phyloP scores from a whole-genome alignment of 2,888 invertebrate genomes.

The Parnassius mnemosyne region DNA sequence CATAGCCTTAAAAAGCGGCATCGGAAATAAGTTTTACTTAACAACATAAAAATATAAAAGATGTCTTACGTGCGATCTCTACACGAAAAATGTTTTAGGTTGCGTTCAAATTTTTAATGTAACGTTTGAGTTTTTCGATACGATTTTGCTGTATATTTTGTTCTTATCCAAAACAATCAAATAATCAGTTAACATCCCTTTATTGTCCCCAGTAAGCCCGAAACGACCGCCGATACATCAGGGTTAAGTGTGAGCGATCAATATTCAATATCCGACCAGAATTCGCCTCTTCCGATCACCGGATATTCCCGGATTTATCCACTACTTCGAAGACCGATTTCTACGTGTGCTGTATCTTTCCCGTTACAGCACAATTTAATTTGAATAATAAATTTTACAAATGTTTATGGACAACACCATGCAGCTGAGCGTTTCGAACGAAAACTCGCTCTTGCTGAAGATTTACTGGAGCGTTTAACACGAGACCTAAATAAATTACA shows the following conservation, averaged over 20 bases:
- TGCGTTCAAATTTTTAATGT: too few relatives aligned
- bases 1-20: too few relatives aligned
- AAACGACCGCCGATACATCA: conserved; percentile 70
- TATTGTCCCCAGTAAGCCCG: conserved; percentile 58
- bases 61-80: too few relatives aligned
- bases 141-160: conserved; percentile 30
- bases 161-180: conserved; percentile 53
- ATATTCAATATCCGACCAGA: conserved; percentile 78
- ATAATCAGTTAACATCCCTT: conserved; percentile 65
- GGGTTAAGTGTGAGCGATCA: conserved; percentile 77
- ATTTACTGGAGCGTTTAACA: conserved; percentile 29
- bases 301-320: conserved; percentile 50
- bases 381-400: conserved; percentile 26
- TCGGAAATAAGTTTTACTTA: too few relatives aligned
- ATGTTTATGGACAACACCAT: conserved; percentile 20
- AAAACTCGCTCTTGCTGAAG: conserved; percentile 24
- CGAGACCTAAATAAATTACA: conserved; percentile 29
- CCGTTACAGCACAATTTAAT: conserved; percentile 27
- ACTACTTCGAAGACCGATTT: conserved; percentile 55
- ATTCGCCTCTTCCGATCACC: conserved; percentile 75
- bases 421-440: conserved; percentile 15
- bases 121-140: background rate
- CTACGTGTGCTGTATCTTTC: conserved; percentile 31
- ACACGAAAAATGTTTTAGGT: too few relatives aligned
- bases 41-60: too few relatives aligned